Evolutionary conservation across 1,140 invertebrate species (phyloP).

Genomic region (Zaprionus nigranus): DNA sequence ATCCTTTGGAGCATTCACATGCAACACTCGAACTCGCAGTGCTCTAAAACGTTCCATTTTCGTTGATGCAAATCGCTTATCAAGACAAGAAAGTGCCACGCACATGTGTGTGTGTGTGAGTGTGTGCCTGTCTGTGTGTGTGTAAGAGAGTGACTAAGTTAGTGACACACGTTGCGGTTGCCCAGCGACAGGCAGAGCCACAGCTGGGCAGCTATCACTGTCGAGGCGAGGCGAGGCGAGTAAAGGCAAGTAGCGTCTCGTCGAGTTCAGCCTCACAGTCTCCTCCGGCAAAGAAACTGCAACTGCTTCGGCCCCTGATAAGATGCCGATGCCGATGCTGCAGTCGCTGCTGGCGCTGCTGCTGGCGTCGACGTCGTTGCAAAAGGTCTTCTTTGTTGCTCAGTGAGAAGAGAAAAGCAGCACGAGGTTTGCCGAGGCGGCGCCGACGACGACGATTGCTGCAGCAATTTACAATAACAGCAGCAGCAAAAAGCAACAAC

Average conservation of each 20-base stretch:
- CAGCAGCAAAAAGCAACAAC: conserved; percentile 42
- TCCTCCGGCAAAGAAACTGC: conserved; percentile 51
- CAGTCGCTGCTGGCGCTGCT: conserved; percentile 1
- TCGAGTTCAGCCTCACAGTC: conserved; percentile 68
- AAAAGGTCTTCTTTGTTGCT: conserved; percentile 80
- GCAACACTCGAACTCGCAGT: conserved; percentile 30
- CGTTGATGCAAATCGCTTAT: conserved; percentile 76
- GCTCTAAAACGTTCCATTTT: conserved; percentile 78
- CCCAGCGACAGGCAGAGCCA: conserved; percentile 34
- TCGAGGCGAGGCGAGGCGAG: neutral
- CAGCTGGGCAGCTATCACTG: conserved; percentile 62
- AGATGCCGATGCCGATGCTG: conserved; percentile 39
- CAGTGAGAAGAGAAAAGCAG: conserved; percentile 66
- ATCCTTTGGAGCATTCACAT: conserved; percentile 75
- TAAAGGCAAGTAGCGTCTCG: conserved; percentile 11
- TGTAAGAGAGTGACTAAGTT: conserved; percentile 58
- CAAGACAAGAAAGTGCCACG: conserved; percentile 70
- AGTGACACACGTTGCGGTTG: conserved; percentile 67
- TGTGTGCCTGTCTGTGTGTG: conserved; percentile 5
- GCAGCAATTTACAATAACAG: conserved; percentile 75
- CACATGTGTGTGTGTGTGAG: conserved; percentile 23
- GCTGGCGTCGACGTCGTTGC: conserved; percentile 27
- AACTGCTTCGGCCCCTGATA: conserved; percentile 62
- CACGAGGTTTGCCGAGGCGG: conserved; percentile 76
- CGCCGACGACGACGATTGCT: conserved; percentile 61